Evolutionary conservation across 1,140 invertebrate genomes (phyloP), one percentile per base, ranked within the genome.

Genomic region (Drosophila nikananu): DNA sequence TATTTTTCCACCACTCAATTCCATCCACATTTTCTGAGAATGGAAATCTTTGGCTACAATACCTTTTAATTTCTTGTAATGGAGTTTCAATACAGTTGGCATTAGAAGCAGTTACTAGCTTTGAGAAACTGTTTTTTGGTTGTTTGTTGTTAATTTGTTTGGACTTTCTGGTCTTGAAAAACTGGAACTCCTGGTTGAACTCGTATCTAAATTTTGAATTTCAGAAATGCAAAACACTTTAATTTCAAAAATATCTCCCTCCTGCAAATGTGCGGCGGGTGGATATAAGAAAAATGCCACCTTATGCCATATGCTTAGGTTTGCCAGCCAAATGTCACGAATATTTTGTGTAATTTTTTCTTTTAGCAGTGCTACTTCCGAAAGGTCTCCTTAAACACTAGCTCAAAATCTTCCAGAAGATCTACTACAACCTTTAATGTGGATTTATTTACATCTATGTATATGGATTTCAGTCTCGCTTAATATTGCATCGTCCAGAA

Each of bases 1-100:
- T 42, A 42, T 42, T 42, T n/a, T 42, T 42, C 41, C 41, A 42
- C n/a, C n/a, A 42, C 41, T 42, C 41, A 10, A 19, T 42, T 42
- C 17, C 8, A 9, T 41, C 7, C n/a, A 41, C n/a, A 41, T 41
- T 6, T 41, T 41, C 17, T 3, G 17, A n/a, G 3, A 41, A n/a
- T 9, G 39, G 7, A 6, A 41, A 7, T n/a, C 39, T 41, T 41
- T 41, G 17, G 7, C 39, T 41, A n/a, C 3, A 41, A 5, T n/a
- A 41, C 7, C 8, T 8, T 9, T n/a, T 7, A 41, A 41, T 41
- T 41, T 41, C 39, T n/a, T 41, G 7, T 41, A 41, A n/a, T n/a
- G 39, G 17, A 0, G 6, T 41, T 41, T 41, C 17, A n/a, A 2
- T n/a, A n/a, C n/a, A 32, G 27, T 30, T 8, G 1, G 32, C n/a